Percentiles rank a stretch among this genome's conserved stretches.
These are phyloP conservation scores for Andinoacara biseriatus DNA, from an alignment of 2,113 vertebrate species.

Conservation along the genomic window DNA sequence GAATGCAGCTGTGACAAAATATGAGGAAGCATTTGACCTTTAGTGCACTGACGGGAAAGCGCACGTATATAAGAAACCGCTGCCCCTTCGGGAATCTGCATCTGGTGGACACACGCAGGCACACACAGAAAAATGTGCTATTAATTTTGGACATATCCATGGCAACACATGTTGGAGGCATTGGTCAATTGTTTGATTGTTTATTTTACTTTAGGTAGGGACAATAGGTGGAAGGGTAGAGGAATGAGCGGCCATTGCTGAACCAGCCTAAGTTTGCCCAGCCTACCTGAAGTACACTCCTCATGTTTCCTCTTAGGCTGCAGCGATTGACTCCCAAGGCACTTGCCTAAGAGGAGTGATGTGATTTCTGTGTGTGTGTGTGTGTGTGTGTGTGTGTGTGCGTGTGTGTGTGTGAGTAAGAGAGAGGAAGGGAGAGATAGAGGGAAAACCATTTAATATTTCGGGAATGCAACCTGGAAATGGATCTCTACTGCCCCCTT, in stretches of 20 bases:
- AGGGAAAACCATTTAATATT: background rate
- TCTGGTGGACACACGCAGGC: conserved; percentile 29
- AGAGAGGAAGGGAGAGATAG: background rate
- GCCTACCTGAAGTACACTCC: background rate
- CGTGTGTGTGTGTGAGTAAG: background rate
- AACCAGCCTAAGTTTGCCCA: background rate
- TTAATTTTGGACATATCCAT: conserved; percentile 3
- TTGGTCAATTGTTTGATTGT: conserved; percentile 43
- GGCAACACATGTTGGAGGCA: background rate
- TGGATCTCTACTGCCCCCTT: conserved; percentile 57
- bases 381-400: background rate
- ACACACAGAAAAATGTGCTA: background rate
- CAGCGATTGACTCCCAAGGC: background rate
- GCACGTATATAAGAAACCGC: conserved; percentile 21
- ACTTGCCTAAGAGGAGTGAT: background rate
- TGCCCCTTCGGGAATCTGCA: conserved; percentile 33
- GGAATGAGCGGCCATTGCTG: background rate
- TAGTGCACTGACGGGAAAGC: conserved; percentile 33
- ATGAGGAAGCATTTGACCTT: conserved; percentile 64
- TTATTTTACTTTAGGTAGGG: conserved; percentile 31
- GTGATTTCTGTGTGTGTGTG: background rate
- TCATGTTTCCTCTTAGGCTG: conserved; percentile 29
- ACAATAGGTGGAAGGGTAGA: conserved; percentile 59
- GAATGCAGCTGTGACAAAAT: conserved; percentile 50
- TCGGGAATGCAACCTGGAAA: background rate